Evolutionary conservation across 2,888 invertebrate species (phyloP).

Genomic region (Euplagia quadripunctaria): DNA sequence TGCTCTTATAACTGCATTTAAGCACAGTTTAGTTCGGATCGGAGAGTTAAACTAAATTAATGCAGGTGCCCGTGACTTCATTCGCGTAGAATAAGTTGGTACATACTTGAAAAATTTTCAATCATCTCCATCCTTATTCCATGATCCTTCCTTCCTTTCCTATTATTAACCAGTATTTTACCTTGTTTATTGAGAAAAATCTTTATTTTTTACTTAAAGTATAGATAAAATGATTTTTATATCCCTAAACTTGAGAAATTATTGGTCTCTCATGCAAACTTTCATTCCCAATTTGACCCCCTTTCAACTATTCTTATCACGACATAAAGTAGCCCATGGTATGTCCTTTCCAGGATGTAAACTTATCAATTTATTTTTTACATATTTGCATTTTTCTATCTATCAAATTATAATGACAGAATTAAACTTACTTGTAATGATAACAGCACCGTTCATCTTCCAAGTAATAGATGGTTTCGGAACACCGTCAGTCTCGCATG

Average conservation of each 20-base stretch:
- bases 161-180: too few species aligned
- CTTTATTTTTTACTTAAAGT: too few species aligned
- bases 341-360: too few species aligned
- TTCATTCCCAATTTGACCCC: neutral
- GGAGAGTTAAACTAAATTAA: too few species aligned
- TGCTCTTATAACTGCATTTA: too few species aligned
- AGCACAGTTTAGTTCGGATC: too few species aligned
- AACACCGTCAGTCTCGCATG: slow-evolving; percentile 32
- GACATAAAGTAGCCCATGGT: too few species aligned
- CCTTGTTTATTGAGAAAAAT: too few species aligned
- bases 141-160: too few species aligned
- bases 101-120: neutral
- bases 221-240: neutral
- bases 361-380: too few species aligned
- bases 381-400: neutral
- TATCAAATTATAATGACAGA: neutral
- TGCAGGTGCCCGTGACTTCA: neutral
- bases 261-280: too few species aligned
- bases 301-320: neutral
- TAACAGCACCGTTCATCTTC: slow-evolving; percentile 19
- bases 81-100: too few species aligned
- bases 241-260: neutral
- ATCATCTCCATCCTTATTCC: neutral
- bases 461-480: slow-evolving; percentile 38
- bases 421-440: slow-evolving; percentile 16